A percentile compares a stretch with the other conserved stretches of the same genome.
Evolutionary conservation across 2,888 invertebrate species (phyloP).

Genomic region (Eupithecia pulchellata): DNA sequence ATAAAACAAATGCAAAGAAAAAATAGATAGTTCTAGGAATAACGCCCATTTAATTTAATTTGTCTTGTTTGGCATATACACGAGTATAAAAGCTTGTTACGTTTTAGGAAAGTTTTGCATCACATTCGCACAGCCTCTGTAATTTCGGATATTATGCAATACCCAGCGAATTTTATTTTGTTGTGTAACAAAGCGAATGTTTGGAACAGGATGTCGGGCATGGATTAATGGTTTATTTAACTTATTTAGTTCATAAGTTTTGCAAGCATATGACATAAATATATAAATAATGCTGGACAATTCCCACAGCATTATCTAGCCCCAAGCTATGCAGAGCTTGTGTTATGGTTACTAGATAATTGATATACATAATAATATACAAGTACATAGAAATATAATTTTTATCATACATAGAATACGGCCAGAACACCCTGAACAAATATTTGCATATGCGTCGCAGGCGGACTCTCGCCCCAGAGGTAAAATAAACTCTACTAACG

Average conservation of each 20-base stretch:
- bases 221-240: background rate
- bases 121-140: slow-evolving; percentile 15
- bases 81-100: slow-evolving; percentile 6
- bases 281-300: background rate
- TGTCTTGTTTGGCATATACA: too few relatives aligned
- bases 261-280: background rate
- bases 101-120: slow-evolving; percentile 23
- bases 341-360: too few relatives aligned
- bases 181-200: slow-evolving; percentile 18
- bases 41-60: too few relatives aligned
- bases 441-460: too few relatives aligned
- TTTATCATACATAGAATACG: too few relatives aligned
- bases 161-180: slow-evolving; percentile 8
- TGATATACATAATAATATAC: too few relatives aligned
- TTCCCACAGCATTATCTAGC: too few relatives aligned
- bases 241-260: background rate
- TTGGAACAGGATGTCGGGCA: background rate
- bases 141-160: slow-evolving; percentile 23
- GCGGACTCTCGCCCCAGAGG: too few relatives aligned
- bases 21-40: background rate
- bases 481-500: too few relatives aligned
- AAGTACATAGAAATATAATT: too few relatives aligned
- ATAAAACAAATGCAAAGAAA: background rate
- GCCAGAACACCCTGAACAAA: too few relatives aligned
- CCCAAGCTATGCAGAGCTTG: too few relatives aligned